A percentile compares a stretch with the other conserved stretches of the same genome.
These are phyloP conservation scores for Cheumatopsyche charites DNA, from an alignment of 1,140 invertebrate genomes.

Conservation along the genomic window DNA sequence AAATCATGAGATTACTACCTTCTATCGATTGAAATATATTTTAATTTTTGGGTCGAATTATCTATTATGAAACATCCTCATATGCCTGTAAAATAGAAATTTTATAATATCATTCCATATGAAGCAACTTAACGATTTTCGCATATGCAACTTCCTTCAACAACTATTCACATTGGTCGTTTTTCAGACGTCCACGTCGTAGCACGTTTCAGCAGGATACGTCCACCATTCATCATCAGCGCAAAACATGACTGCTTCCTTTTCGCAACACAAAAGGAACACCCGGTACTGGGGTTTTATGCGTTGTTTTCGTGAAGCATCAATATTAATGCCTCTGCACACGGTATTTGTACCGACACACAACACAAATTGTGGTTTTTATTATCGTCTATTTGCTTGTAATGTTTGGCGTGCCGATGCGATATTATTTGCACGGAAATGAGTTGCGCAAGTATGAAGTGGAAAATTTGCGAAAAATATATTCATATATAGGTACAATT, in stretches of 20 bases:
- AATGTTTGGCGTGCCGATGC: neutral
- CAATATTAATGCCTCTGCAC: conserved; percentile 20
- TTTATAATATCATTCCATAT: too few species aligned
- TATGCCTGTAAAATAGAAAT: too few species aligned
- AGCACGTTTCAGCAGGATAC: conserved; percentile 15
- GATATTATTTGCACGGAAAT: too few species aligned
- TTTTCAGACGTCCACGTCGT: conserved; percentile 2
- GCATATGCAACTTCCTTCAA: neutral
- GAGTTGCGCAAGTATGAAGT: too few species aligned
- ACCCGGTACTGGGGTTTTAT: neutral
- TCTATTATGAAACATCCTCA: too few species aligned
- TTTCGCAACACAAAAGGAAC: neutral
- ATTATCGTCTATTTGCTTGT: neutral
- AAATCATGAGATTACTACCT: too few species aligned
- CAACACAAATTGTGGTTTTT: neutral
- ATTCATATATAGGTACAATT: too few species aligned
- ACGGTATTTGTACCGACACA: conserved; percentile 20
- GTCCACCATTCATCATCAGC: conserved; percentile 24
- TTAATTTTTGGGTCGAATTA: too few species aligned
- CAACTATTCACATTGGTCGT: neutral
- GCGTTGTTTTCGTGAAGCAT: conserved; percentile 4
- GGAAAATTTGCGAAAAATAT: too few species aligned
- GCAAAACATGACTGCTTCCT: neutral
- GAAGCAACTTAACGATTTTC: neutral
- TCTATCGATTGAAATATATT: too few species aligned